Percentiles rank a stretch among this genome's conserved stretches.
phyloP scores from a whole-genome alignment of 2,888 invertebrate genomes.

The Drosophila maculinotata region DNA sequence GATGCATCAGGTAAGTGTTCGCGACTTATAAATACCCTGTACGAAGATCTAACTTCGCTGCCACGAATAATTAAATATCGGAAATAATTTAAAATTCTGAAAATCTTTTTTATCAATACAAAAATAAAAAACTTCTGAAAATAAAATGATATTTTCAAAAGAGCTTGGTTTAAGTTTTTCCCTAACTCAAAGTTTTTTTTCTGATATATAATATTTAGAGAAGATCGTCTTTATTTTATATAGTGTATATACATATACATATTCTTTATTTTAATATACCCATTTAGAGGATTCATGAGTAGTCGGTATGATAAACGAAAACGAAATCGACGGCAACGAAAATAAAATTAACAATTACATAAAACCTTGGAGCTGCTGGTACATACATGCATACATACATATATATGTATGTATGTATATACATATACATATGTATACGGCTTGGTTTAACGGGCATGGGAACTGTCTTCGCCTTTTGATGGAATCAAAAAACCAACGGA shows the following conservation, averaged over 20 bases:
- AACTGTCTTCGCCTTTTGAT: constrained; percentile 50
- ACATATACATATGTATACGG: constrained; percentile 2
- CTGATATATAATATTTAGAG: neutral
- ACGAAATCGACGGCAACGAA: constrained; percentile 39
- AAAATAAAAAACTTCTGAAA: too few relatives aligned
- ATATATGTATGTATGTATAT: neutral
- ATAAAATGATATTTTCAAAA: too few relatives aligned
- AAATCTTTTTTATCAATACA: neutral
- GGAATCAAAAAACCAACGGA: constrained; percentile 20
- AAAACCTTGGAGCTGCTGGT: constrained; percentile 51
- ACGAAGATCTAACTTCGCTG: neutral
- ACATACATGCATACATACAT: neutral
- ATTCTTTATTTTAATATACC: constrained; percentile 1
- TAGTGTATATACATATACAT: neutral
- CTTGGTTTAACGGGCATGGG: constrained; percentile 47
- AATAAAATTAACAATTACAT: constrained; percentile 62
- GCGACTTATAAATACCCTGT: constrained; percentile 14
- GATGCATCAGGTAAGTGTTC: neutral
- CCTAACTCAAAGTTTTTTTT: too few relatives aligned
- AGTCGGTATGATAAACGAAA: constrained; percentile 41
- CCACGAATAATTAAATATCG: too few relatives aligned
- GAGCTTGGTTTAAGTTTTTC: too few relatives aligned
- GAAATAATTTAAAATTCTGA: neutral
- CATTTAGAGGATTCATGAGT: neutral
- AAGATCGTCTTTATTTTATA: too few relatives aligned